Evolutionary conservation across 2,888 invertebrate genomes (phyloP), one percentile per base, ranked within the genome.

Genomic region (Cabera pusaria): DNA sequence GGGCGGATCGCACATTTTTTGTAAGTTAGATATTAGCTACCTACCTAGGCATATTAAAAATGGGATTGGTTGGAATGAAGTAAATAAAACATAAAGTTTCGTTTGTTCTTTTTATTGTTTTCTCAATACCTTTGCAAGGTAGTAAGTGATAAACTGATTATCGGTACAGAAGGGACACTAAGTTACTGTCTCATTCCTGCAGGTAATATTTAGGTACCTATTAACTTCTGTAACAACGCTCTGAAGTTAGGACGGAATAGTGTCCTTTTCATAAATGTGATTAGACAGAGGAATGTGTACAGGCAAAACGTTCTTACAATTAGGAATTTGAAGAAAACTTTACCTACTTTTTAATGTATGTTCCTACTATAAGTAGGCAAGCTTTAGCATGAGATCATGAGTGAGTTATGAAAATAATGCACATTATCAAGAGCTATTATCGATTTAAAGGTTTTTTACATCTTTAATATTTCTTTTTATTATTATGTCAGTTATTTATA

Each of bases 81-180:
- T 32, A 31, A 38, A 45, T 34, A 39, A 32, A 38, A 47, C 22
- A 34, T 21, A 37, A 20, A 9, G 14, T 14, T 14, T 50, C 16
- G 33, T 48, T 46, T 40, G 45, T 43, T 46, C 9, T 39, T 79
- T 81, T 83, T 83, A 78, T 83, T 82, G 72, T 75, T 77, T 79
- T 73, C 63, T 72, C 67, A 75, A 81, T 78, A 87, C 85, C 86
- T 85, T 85, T 83, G 80, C 63, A 85, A 85, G 83, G 84, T 79
- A 75, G 59, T 60, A 69, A 69, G 64, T 72, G 63, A 59, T 61
- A 71, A 79, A 78, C 76, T 56, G 67, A 64, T 72, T 76, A 56
- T 44, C 37, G 43, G 40, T 48, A 78, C 70, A 72, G 74, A 76
- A 77, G 65, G 73, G 74, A 73, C 68, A 75, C 79, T 79, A n/a